Base-by-base conservation (phyloP, 2,113 vertebrate genomes). In the Hipposideros armiger region DNA sequence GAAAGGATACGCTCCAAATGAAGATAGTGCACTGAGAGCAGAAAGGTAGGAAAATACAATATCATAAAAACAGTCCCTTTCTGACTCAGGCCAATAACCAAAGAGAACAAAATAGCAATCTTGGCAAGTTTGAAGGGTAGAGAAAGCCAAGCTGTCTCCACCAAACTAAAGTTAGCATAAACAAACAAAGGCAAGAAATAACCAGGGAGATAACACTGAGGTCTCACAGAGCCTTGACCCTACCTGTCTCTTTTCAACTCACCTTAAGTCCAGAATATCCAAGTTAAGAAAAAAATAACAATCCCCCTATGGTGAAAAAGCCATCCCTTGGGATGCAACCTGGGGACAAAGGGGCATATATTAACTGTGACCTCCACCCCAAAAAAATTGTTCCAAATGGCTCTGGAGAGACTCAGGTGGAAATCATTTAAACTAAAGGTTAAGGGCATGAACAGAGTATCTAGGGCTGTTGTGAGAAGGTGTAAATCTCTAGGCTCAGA, bases 351-450 rank as follows among this genome's bases (percentile, higher is more conserved):
- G 3, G 24, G 7, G 15, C 32, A 60, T 88, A 30, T 47, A 81
- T 77, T 91, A 80, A 11, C 36, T 95, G 32, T 91, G 32, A 72
- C 20, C 52, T 47, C 15, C 76, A 87, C 26, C 32, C 36, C 60
- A 89, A 83, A 56, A 56, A 50, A 89, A 87, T 95, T 67, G 52
- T 70, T 94, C 74, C 70, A 6, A 94, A 78, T 30, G 73, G n/a
- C 36, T 19, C 69, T 94, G 22, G 87, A 78, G 40, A 94, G 64
- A 54, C 58, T 42, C 90, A 93, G n/a, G 24, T 90, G 26, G 58
- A 97, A 87, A 50, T 54, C 45, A n/a, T 87, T 95, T 83, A 92
- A 73, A 30, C 66, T 26, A 40, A 91, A 45, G 11, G 26, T 15
- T 60, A 87, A 86, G 45, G 45, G 14, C 73, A 60, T 26, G 60